Evolutionary conservation across 2,888 invertebrate species (phyloP).

Genomic region (Tromatobia lineatoria): DNA sequence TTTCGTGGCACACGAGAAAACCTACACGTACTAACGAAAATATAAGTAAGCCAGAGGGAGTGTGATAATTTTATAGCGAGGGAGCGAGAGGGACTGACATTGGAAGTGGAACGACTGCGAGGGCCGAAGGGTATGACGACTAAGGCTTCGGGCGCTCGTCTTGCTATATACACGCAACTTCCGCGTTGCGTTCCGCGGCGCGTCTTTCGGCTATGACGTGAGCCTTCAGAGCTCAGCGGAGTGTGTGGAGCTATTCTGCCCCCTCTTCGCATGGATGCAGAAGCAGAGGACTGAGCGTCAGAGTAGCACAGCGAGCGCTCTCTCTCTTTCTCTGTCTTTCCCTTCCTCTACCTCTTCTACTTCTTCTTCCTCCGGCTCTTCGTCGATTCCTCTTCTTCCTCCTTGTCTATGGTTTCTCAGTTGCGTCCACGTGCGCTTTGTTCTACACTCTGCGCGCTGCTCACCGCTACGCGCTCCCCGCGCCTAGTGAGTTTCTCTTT

Average conservation of each 20-base stretch:
- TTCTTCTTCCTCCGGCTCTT: constrained; percentile 44
- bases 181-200: constrained; percentile 69
- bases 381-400: constrained; percentile 51
- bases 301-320: background rate
- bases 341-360: constrained; percentile 47
- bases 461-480: constrained; percentile 34
- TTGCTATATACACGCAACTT: constrained; percentile 62
- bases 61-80: constrained; percentile 1
- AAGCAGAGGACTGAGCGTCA: constrained; percentile 13
- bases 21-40: background rate
- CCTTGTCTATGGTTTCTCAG: constrained; percentile 37
- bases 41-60: constrained; percentile 20
- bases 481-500: constrained; percentile 42
- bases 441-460: constrained; percentile 59
- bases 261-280: constrained; percentile 24
- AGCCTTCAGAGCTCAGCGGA: constrained; percentile 46
- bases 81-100: constrained; percentile 4
- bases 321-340: constrained; percentile 41
- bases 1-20: constrained; percentile 2
- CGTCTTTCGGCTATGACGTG: constrained; percentile 70
- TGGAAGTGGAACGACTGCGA: constrained; percentile 25
- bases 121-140: constrained; percentile 1
- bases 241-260: constrained; percentile 39
- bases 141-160: constrained; percentile 41
- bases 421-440: constrained; percentile 71